Conservation (phyloP, 2,888 invertebrate genomes). For the Dermolepida albohirtum region DNA sequence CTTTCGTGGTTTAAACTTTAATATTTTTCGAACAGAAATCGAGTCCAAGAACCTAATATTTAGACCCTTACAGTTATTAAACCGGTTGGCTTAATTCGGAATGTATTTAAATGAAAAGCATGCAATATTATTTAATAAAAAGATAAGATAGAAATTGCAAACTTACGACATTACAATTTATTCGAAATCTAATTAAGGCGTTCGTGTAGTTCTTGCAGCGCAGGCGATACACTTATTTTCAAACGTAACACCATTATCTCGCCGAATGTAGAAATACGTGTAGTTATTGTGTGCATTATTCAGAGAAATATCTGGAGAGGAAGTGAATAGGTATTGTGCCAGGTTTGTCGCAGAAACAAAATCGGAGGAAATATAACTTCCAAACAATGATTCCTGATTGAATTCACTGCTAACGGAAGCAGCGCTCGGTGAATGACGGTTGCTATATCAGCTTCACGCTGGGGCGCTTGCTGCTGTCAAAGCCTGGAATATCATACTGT, state of each 20-base stretch:
- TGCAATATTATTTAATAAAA: too few species aligned
- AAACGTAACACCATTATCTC: slow-evolving; percentile 8
- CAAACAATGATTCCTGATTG: slow-evolving; percentile 53
- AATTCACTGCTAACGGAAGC: slow-evolving; percentile 48
- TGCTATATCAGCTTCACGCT: slow-evolving; percentile 47
- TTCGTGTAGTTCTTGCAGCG: too few species aligned
- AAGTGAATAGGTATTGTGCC: slow-evolving; percentile 37
- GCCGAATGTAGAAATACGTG: slow-evolving; percentile 11
- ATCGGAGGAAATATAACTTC: slow-evolving; percentile 51
- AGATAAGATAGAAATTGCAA: too few species aligned
- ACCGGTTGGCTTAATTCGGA: too few species aligned
- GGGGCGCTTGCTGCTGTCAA: slow-evolving; percentile 46
- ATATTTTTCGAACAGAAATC: too few species aligned
- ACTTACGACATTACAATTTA: too few species aligned
- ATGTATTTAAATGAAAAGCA: too few species aligned
- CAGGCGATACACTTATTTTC: background rate
- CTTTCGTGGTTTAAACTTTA: too few species aligned
- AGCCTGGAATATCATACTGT: slow-evolving; percentile 30
- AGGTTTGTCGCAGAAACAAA: slow-evolving; percentile 44
- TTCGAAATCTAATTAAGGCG: too few species aligned
- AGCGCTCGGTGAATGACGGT: slow-evolving; percentile 41
- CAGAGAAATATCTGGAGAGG: slow-evolving; percentile 23
- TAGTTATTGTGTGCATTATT: slow-evolving; percentile 19
- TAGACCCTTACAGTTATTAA: too few species aligned
- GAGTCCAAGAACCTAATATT: too few species aligned